Conservation (phyloP, 2,797 vertebrate species). For the Salarias fasciatus region DNA sequence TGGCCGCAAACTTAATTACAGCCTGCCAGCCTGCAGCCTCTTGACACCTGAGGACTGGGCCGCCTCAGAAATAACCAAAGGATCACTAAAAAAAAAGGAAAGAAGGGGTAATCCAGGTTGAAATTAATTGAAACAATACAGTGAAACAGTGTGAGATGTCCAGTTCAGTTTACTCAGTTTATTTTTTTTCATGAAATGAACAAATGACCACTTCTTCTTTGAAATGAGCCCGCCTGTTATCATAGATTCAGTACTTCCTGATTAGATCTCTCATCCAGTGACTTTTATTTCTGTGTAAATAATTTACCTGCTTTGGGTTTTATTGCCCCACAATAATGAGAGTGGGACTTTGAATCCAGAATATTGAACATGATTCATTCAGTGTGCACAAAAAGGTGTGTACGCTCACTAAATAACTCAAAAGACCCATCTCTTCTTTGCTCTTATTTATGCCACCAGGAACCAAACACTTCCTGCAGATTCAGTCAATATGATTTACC, state of each 20-base stretch:
- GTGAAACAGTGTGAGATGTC: no score
- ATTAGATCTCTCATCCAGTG: slow-evolving; percentile 23
- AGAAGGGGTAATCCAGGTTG: slow-evolving; percentile 9
- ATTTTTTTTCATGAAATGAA: not conserved
- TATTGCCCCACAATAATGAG: slow-evolving; percentile 47
- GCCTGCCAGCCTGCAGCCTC: not conserved
- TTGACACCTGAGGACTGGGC: no score
- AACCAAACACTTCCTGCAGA: no score
- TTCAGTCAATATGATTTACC: no score
- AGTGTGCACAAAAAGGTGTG: no score
- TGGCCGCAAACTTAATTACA: slow-evolving; percentile 59
- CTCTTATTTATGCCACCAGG: no score
- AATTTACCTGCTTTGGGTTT: slow-evolving; percentile 63
- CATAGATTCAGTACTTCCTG: not conserved
- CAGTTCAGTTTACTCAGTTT: not conserved
- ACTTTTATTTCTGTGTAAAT: slow-evolving; percentile 46
- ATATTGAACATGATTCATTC: not conserved
- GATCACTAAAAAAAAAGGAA: no score
- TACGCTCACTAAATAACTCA: no score
- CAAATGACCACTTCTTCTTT: not conserved
- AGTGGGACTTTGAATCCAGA: slow-evolving; percentile 65
- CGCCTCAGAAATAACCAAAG: no score
- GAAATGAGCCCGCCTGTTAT: not conserved
- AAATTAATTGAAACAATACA: no score
- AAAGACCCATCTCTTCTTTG: no score